Evolutionary conservation across 2,797 vertebrate species (phyloP).

Genomic region (Botia kubotai): DNA sequence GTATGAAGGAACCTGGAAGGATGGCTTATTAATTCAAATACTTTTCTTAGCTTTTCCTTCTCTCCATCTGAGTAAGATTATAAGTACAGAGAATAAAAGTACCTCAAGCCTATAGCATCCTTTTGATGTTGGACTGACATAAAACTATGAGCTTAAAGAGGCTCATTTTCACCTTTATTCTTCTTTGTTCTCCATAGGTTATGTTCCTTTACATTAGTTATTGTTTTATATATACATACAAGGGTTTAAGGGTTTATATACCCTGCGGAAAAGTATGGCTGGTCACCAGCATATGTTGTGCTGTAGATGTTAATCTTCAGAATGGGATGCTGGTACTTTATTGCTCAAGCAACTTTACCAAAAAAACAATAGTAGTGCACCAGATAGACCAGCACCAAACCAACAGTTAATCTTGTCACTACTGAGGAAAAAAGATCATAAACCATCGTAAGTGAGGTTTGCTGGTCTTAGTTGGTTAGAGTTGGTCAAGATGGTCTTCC

Average conservation of each 20-base stretch:
- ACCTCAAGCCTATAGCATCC: slow-evolving; percentile 12
- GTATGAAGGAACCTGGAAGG: slow-evolving; percentile 1
- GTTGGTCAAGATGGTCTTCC: too few species aligned
- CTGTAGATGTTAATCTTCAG: neutral
- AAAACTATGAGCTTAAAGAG: slow-evolving; percentile 7
- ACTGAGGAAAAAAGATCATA: neutral
- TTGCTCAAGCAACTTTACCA: neutral
- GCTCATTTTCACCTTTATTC: neutral
- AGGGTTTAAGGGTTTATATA: neutral
- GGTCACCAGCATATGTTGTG: neutral
- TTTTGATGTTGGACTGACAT: slow-evolving; percentile 32
- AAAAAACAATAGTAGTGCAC: neutral
- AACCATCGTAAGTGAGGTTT: too few species aligned
- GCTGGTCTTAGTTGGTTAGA: too few species aligned
- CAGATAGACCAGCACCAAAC: neutral
- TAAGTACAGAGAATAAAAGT: neutral
- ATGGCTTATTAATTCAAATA: slow-evolving; percentile 24
- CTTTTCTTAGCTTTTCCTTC: neutral
- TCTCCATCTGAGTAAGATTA: neutral
- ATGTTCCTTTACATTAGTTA: neutral
- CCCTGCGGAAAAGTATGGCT: neutral
- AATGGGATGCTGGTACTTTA: neutral
- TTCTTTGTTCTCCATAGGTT: neutral
- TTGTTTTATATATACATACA: neutral
- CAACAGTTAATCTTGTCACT: neutral